phyloP scores from a whole-genome alignment of 2,797 vertebrate genomes.

The Sebastes steindachneri region DNA sequence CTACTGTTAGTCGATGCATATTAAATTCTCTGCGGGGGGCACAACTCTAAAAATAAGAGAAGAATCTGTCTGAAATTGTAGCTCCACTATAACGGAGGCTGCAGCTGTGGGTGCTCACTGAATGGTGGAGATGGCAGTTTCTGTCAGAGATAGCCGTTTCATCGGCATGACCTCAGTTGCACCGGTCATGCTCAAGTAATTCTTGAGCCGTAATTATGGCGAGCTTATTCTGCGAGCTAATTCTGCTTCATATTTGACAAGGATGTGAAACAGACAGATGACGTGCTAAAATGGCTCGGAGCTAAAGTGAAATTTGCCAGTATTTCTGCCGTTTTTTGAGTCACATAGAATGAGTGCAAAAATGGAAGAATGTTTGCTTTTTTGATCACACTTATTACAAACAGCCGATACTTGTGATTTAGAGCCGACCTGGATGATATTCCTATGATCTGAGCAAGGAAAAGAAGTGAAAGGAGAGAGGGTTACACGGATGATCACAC shows the following conservation, averaged over 20 bases:
- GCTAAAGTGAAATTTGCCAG: neutral
- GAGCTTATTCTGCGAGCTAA: slow-evolving; percentile 4
- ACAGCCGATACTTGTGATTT: neutral
- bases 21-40: slow-evolving; percentile 78
- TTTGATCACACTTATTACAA: neutral
- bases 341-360: neutral
- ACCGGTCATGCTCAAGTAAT: slow-evolving; percentile 11
- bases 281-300: neutral
- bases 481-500: neutral
- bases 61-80: slow-evolving; percentile 72
- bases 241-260: slow-evolving; percentile 1
- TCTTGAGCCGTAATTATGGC: slow-evolving; percentile 1
- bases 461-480: neutral
- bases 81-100: slow-evolving; percentile 56
- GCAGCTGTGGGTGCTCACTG: slow-evolving; percentile 55
- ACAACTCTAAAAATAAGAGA: slow-evolving; percentile 79
- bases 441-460: neutral
- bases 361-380: neutral
- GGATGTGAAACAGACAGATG: neutral
- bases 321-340: neutral
- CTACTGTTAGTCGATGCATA: slow-evolving; percentile 70
- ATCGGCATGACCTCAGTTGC: slow-evolving; percentile 50
- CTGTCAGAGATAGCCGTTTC: slow-evolving; percentile 27
- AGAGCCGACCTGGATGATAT: neutral
- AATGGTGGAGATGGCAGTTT: slow-evolving; percentile 41